Base-by-base conservation (phyloP, 2,888 invertebrate species). In the Apeira syringaria region DNA sequence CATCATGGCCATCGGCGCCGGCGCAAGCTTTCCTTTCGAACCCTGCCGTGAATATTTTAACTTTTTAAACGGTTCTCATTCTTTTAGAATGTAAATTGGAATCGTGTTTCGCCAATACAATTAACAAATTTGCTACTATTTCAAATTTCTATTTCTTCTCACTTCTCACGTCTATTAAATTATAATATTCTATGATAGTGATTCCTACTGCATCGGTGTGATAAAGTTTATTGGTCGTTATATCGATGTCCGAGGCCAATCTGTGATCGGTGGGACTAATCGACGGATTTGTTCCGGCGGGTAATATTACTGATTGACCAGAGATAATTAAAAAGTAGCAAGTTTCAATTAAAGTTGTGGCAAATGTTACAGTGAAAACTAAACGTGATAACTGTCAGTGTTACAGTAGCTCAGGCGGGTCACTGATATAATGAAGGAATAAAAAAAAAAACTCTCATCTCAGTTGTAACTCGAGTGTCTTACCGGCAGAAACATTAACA, bases 121-220 rank as follows among this genome's bases (percentile, higher is more conserved):
- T 28, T 36, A 20, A 33, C 17, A n/a, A 35, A 26, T 41, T 25
- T 9, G 15, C 26, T 28, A 27, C 25, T 36, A 20, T 46, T 30
- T 18, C n/a, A 33, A 8, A 26, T 35, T 33, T 9, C 9, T 25
- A 49, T 50, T 49, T 48, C n/a, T n/a, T n/a, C n/a, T n/a, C n/a
- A n/a, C n/a, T n/a, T n/a, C n/a, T n/a, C n/a, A n/a, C n/a, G 68
- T 65, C 59, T 64, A 71, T 25, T 77, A 77, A 78, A 73, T 56
- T 75, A 84, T 78, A 59, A 68, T 60, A 54, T 57, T 72, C 81
- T 77, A 84, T 83, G 82, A 76, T 70, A 61, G 59, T 68, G 75
- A 80, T 83, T 83, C 79, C 84, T 86, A 86, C 84, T 70, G 83
- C 76, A 84, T 76, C 82, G 74, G 82, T 80, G 80, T 82, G 78